phyloP scores from a whole-genome alignment of 2,888 invertebrate genomes.

The Lycocerus yunnanus region DNA sequence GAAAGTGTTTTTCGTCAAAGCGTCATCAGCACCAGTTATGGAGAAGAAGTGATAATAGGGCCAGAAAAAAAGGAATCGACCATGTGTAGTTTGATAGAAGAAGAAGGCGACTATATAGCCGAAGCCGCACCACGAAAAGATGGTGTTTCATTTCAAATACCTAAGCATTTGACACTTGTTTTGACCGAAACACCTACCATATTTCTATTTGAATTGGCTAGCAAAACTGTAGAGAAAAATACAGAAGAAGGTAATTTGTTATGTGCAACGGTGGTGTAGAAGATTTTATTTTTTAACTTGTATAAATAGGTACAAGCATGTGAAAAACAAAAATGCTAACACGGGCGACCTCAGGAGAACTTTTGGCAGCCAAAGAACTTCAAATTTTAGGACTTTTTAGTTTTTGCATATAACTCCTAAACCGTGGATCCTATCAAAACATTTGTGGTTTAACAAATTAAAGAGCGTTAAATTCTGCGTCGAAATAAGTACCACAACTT shows the following conservation, averaged over 20 bases:
- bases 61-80: slow-evolving; percentile 15
- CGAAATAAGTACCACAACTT: too few species aligned
- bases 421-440: too few species aligned
- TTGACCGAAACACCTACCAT: slow-evolving; percentile 70
- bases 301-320: too few species aligned
- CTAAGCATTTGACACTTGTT: slow-evolving; percentile 64
- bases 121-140: neutral
- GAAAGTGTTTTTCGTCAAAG: slow-evolving; percentile 17
- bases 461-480: too few species aligned
- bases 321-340: too few species aligned
- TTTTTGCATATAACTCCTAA: too few species aligned
- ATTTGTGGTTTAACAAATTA: too few species aligned
- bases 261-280: neutral
- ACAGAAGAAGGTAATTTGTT: slow-evolving; percentile 57
- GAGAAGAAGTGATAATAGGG: slow-evolving; percentile 23
- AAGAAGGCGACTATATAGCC: neutral
- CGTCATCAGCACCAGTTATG: slow-evolving; percentile 8
- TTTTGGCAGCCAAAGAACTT: too few species aligned
- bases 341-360: too few species aligned
- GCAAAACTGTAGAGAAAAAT: slow-evolving; percentile 65
- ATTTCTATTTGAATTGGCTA: slow-evolving; percentile 67
- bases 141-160: slow-evolving; percentile 47
- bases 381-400: too few species aligned
- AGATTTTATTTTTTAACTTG: too few species aligned
- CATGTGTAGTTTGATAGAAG: neutral